Evolutionary conservation across 2,888 invertebrate genomes (phyloP), one percentile per base, ranked within the genome.

Genomic region (Salticus scenicus): DNA sequence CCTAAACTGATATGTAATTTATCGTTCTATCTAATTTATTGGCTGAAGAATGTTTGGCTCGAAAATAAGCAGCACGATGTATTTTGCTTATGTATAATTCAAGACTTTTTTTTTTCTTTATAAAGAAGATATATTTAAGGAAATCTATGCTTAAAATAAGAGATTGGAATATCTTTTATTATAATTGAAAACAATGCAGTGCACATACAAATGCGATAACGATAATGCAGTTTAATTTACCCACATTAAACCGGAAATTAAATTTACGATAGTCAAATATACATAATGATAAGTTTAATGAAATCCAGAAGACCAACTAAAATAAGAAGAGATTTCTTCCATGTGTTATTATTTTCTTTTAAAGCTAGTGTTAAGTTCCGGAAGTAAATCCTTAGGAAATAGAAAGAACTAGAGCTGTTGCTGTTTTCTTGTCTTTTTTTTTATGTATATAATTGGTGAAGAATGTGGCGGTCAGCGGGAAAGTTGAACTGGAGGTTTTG

Each of bases 401-500:
- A 20, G 27, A 31, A 12, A 33, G 66, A 67, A 31, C 31, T 33
- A n/a, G 33, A 67, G 66, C n/a, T 2, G 7, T 4, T 20, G 24
- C 57, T 4, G 20, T 57, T 20, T 57, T 57, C 17, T 7, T 12
- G 12, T 47, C 37, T 37, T 37, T 37, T 7, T 10, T 37, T 37
- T n/a, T 28, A 14, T 64, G 28, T 12, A 30, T 64, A 64, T 64
- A 28, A 64, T 64, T 64, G 28, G 28, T n/a, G 33, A 67, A 41
- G 70, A 70, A 70, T 70, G 41, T 17, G 10, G n/a, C 37, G 37
- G 41, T 41, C 14, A 70, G 24, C 42, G 12, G 24, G 33, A 67
- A 20, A 67, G 33, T 20, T 70, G 70, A 70, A 42, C 2, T 24
- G 41, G 41, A 42, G 24, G 20, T 67, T 70, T 70, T 37, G 33